phyloP scores from a whole-genome alignment of 2,113 vertebrate species.

The Bambusicola thoracicus region DNA sequence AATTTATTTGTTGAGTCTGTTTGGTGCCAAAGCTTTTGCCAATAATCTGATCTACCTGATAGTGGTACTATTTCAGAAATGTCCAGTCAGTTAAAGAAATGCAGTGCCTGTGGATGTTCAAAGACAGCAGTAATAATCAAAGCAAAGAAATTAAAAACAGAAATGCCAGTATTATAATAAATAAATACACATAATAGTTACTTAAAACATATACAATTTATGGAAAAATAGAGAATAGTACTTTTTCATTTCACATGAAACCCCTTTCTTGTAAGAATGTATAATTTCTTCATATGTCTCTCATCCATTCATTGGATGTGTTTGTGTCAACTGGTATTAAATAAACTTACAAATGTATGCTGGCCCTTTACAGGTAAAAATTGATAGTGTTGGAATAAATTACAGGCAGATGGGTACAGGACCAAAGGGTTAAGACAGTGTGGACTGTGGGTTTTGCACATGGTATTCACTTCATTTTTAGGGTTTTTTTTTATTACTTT shows the following conservation, averaged over 20 bases:
- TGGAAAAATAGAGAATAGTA: neutral
- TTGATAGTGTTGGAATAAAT: neutral
- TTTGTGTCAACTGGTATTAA: neutral
- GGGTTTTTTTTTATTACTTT: constrained; percentile 15
- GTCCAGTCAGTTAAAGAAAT: constrained; percentile 67
- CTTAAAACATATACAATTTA: neutral
- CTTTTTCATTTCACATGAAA: neutral
- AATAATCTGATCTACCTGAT: constrained; percentile 83
- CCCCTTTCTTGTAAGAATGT: neutral
- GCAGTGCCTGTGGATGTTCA: constrained; percentile 52
- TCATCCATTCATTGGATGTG: neutral
- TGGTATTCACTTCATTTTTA: neutral
- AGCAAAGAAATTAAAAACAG: constrained; percentile 11
- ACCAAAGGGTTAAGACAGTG: neutral
- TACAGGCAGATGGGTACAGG: neutral
- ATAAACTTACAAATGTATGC: neutral
- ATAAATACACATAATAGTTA: neutral
- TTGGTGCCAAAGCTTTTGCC: constrained; percentile 79
- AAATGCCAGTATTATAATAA: neutral
- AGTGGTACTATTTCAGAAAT: constrained; percentile 81
- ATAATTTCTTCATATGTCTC: neutral
- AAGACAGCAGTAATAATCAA: constrained; percentile 12
- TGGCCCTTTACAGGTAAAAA: neutral
- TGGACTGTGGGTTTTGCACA: neutral
- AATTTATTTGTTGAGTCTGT: constrained; percentile 87